Percentiles rank a stretch among this genome's conserved stretches.
Conservation (phyloP, 2,888 invertebrate species). For the Ochropleura leucogaster region DNA sequence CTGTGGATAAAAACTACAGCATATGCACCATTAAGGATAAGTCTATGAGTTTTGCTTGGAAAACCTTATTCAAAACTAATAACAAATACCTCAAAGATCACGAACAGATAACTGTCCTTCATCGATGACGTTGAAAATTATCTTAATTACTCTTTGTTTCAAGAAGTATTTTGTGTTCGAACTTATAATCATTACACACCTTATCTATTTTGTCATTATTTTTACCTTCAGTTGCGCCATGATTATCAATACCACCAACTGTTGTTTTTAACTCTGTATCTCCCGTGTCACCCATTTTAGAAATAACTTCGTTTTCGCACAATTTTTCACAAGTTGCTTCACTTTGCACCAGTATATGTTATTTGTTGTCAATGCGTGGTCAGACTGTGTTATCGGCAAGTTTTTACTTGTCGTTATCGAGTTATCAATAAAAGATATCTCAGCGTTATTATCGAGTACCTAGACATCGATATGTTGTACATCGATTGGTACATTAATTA, state of each 20-base stretch:
- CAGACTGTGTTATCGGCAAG: constrained; percentile 76
- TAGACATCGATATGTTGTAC: constrained; percentile 64
- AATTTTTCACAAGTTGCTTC: constrained; percentile 30
- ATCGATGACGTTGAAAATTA: not conserved
- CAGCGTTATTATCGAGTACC: constrained; percentile 68
- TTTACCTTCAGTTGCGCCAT: constrained; percentile 78
- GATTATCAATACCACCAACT: constrained; percentile 77
- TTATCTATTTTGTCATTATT: constrained; percentile 30
- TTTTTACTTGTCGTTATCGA: constrained; percentile 73
- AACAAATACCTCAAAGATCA: not conserved
- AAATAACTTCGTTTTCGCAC: not conserved
- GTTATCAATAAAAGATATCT: constrained; percentile 79
- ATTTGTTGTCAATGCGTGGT: constrained; percentile 76
- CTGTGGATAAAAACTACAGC: not conserved
- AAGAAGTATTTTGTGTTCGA: constrained; percentile 17
- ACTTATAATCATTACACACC: constrained; percentile 1
- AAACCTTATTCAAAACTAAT: not conserved
- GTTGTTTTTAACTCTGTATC: constrained; percentile 34
- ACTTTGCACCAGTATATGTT: constrained; percentile 67
- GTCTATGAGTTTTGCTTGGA: not conserved
- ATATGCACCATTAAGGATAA: not conserved
- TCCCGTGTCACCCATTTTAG: constrained; percentile 61
- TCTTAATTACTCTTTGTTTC: constrained; percentile 17
- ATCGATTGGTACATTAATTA: constrained; percentile 58
- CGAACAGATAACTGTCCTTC: not conserved